Evolutionary conservation across 2,797 vertebrate species (phyloP).

Genomic region (Scarus forsteni): DNA sequence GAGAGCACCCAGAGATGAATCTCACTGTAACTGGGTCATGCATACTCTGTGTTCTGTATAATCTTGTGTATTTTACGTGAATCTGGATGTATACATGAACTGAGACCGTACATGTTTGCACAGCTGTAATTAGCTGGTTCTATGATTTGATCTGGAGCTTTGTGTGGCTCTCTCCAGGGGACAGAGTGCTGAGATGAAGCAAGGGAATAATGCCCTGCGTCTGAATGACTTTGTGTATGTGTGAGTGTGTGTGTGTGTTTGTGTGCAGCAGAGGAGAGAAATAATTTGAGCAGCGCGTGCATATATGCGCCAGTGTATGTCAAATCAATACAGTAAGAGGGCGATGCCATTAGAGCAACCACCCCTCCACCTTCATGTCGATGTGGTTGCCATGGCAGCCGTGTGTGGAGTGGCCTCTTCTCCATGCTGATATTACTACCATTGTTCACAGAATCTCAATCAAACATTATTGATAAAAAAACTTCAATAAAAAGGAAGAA

Average conservation of each 20-base stretch:
- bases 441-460: conserved; percentile 37
- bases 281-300: conserved; percentile 52
- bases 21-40: conserved; percentile 70
- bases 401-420: conserved; percentile 61
- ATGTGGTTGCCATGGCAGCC: conserved; percentile 80
- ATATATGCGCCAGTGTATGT: conserved; percentile 49
- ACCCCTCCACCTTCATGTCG: conserved; percentile 47
- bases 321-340: conserved; percentile 77
- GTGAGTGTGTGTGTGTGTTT: not conserved
- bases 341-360: conserved; percentile 66
- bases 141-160: conserved; percentile 52
- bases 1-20: conserved; percentile 57
- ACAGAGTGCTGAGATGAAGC: conserved; percentile 31
- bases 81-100: conserved; percentile 51
- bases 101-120: conserved; percentile 53
- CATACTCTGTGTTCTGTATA: conserved; percentile 55
- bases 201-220: conserved; percentile 24
- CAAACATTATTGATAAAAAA: conserved; percentile 30
- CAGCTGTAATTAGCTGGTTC: conserved; percentile 71
- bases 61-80: conserved; percentile 51
- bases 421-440: conserved; percentile 57
- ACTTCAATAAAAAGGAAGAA: conserved; percentile 5
- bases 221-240: conserved; percentile 20
- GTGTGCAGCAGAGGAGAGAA: conserved; percentile 25
- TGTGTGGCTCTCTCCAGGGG: conserved; percentile 46